Base-by-base conservation (phyloP, 2,113 vertebrate species). In the Anas platyrhynchos region DNA sequence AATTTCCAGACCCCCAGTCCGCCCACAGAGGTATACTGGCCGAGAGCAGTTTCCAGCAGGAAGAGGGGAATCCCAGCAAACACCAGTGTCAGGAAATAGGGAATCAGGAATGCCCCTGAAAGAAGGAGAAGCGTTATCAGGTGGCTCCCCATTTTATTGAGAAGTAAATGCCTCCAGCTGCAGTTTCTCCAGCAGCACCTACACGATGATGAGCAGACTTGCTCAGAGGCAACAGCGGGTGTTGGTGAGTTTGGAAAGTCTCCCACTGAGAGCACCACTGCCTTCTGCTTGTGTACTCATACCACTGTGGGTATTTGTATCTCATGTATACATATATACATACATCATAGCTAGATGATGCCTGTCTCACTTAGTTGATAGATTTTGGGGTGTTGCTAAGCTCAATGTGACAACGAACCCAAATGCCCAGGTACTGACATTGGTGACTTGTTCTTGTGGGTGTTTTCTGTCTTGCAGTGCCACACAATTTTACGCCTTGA, bases 1-100 rank as follows among this genome's bases (percentile, higher is more conserved):
- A 99, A 98, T 95, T 97, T 99, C 99, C 99, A 99, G 61, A 99
- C 99, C 12, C 99, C 99, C 9, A 99, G 95, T 6, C 99, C 99
- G 1, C 99, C 99, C 0, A 99, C 97, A 14, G 99, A 98, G 16
- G 98, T 99, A 95, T 98, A 99, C 87, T 99, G 99, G 55, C 99
- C 99, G 69, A 99, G 97, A 54, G 99, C 89, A 0, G 99, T 99
- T 97, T 99, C 99, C 97, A 99, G 97, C 44, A 99, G 94, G 96
- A 99, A 99, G 26, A 99, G 98, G 5, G 99, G 99, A 61, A 99
- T 99, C 73, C 99, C 99, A 94, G 99, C 98, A 97, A 99, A 99
- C 96, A 99, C 98, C 94, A 99, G 96, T 0, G 99, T 99, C 96
- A 98, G 65, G 76, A 99, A 99, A 95, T 99, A 99, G 1, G 99